Base-by-base conservation (phyloP, 2,797 vertebrate genomes). In the Syngnathus acus region DNA sequence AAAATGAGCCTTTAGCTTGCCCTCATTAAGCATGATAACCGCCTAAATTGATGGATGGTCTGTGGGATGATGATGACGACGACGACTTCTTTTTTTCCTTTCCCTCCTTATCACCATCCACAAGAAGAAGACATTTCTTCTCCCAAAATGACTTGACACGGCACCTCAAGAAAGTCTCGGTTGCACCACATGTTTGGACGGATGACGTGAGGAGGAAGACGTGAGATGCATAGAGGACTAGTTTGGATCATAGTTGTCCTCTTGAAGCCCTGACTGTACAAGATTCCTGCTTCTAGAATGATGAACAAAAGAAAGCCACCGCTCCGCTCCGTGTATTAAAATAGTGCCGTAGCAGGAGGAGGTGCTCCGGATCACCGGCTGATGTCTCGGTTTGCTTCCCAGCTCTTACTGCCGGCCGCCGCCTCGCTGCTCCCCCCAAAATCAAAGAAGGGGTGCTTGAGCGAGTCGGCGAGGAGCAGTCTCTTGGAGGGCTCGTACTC, bases 331-430 rank as follows among this genome's bases (percentile, higher is more conserved):
- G 42, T n/a, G n/a, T n/a, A n/a, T n/a, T 40, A 67, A 78, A 84
- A 73, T 50, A 65, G 32, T 64, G 40, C 54, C 74, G 72, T 48
- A 10, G 79, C 54, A 81, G 13, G 39, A 16, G 5, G 2, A 32
- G 26, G 2, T 32, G 58, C 62, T 67, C 45, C 1, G 73, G 76
- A 92, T 99, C 96, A 99, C 93, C 97, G 95, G 89, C 97, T 99
- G 89, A 99, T 97, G 91, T 99, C 96, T 0, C 97, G 90, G 84
- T 94, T 96, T 39, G 92, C 93, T 85, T 98, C 97, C 96, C 96
- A 98, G 83, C 39, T 91, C 83, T 92, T 93, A 80, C 87, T 81
- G 57, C 89, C 26, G 26, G 26, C 76, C 0, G 76, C 63, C 1
- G 87, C 84, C 7, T 92, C 91, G 2, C 75, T 43, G 0, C n/a